Base-by-base conservation (phyloP, 2,797 vertebrate species). In the Chelmon rostratus region DNA sequence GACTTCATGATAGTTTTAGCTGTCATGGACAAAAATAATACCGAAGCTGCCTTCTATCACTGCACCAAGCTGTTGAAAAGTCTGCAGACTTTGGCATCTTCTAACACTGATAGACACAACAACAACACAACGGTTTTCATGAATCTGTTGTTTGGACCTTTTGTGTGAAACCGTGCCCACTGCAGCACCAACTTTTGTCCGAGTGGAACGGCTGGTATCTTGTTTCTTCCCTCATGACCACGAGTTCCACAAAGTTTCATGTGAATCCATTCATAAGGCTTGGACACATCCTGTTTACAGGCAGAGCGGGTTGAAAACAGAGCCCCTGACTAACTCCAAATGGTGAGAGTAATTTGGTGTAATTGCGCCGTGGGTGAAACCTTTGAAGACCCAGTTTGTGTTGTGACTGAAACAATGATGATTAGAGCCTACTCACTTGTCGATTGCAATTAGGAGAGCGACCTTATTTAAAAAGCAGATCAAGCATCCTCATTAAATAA, bases 331-430 rank as follows among this genome's bases (percentile, higher is more conserved):
- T 71, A 75, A 86, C 77, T 86, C 86, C 76, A 76, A 84, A 83
- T 82, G 80, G 80, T 59, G 83, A 79, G 75, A 68, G 81, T 86
- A 85, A 91, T 95, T 94, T 95, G 91, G 83, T 81, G 92, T 96
- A 95, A 96, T 96, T 95, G 95, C 89, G 76, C 50, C 66, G 82
- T 85, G 93, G 90, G 66, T 92, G 93, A 95, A 94, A 38, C 92
- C 96, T 96, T 96, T 95, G 96, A 96, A 96, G 94, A 94, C 88
- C 90, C 86, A 90, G 54, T 91, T 91, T 92, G 81, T 92, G 94
- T 95, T 87, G 72, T 85, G 86, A 95, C 94, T 83, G 78, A 82
- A 92, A 91, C 88, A 86, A 91, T 91, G 92, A 93, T 90, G 93
- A 96, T 94, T 93, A 93, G 90, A 86, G 91, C 90, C 87, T 91